Percentiles rank a stretch among this genome's conserved stretches.
Conservation (phyloP, 2,113 vertebrate species). For the Eolophus roseicapilla region DNA sequence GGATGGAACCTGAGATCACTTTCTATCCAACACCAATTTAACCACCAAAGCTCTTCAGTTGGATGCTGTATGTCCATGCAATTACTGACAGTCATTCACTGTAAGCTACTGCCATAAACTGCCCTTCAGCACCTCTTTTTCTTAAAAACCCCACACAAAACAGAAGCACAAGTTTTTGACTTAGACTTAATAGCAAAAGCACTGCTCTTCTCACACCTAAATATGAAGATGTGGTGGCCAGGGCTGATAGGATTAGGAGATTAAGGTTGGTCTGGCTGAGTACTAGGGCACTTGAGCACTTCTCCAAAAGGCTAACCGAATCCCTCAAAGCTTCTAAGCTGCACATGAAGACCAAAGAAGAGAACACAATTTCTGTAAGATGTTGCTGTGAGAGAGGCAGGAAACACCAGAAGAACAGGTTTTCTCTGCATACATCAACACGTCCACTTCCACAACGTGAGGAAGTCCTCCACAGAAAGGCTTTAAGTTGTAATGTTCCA, state of each 20-base stretch:
- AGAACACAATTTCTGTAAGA: neutral
- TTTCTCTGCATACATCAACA: neutral
- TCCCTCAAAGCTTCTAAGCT: neutral
- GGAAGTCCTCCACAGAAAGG: neutral
- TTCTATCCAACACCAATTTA: neutral
- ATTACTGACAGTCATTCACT: neutral
- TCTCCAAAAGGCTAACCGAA: neutral
- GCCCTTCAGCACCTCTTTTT: neutral
- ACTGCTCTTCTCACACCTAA: neutral
- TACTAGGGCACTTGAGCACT: neutral
- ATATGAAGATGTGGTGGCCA: neutral
- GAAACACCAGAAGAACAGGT: neutral
- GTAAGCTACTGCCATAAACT: neutral
- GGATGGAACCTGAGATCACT: neutral
- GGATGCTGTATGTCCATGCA: accelerated
- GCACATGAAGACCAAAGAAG: neutral
- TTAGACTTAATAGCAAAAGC: neutral
- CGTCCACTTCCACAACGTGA: constrained; percentile 28
- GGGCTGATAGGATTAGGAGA: neutral
- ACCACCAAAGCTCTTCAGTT: neutral
- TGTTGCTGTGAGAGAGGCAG: neutral
- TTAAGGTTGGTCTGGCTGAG: neutral
- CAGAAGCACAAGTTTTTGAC: neutral
- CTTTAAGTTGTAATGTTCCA: neutral
- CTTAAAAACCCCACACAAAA: neutral